Evolutionary conservation across 2,888 invertebrate species (phyloP).

Genomic region (Leptopilina drosophilae): DNA sequence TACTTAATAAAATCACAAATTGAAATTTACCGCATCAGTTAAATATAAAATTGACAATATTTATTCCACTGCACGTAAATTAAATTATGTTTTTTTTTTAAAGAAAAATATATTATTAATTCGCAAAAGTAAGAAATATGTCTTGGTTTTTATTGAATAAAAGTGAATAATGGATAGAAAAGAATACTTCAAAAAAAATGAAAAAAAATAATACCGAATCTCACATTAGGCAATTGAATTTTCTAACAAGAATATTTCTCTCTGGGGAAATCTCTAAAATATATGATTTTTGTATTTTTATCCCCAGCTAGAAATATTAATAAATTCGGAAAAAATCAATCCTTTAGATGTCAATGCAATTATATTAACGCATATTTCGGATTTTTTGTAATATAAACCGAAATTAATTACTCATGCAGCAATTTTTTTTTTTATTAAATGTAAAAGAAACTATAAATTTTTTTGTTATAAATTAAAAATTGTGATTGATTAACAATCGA

Average conservation of each 20-base stretch:
- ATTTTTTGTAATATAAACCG: too few species aligned
- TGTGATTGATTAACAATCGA: too few species aligned
- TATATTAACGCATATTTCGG: too few species aligned
- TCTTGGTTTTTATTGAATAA: neutral
- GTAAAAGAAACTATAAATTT: too few species aligned
- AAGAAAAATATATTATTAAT: constrained; percentile 15
- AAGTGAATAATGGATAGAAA: neutral
- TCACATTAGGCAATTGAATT: constrained; percentile 13
- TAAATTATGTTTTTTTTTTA: neutral
- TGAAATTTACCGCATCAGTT: too few species aligned
- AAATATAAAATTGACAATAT: too few species aligned
- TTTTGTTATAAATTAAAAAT: too few species aligned
- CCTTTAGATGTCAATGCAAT: too few species aligned
- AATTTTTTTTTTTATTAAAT: too few species aligned
- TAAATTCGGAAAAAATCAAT: neutral
- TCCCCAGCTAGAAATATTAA: neutral
- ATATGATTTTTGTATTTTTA: constrained; percentile 1
- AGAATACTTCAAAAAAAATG: neutral
- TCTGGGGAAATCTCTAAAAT: constrained; percentile 5
- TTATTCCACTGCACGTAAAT: too few species aligned
- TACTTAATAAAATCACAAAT: too few species aligned
- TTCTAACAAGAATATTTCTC: neutral
- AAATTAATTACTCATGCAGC: too few species aligned
- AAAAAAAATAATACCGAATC: neutral
- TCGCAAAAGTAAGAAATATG: neutral